Base-by-base conservation (phyloP, 2,797 vertebrate species). In the Coendou prehensilis region DNA sequence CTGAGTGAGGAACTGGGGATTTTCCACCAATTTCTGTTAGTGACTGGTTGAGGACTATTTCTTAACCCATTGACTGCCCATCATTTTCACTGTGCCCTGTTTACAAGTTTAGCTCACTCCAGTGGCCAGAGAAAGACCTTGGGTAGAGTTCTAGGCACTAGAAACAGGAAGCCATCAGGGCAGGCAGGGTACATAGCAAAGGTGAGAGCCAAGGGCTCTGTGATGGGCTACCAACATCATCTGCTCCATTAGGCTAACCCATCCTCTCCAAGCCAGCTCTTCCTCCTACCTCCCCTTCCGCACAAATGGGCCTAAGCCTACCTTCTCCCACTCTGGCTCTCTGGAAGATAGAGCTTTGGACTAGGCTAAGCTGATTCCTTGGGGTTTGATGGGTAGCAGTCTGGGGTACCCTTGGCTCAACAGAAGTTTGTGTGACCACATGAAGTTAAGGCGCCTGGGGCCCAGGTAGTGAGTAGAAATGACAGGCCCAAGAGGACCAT, bases 331-430 rank as follows among this genome's bases (percentile, higher is more conserved):
- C 64, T 87, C 73, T 63, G 64, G 9, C 45, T 95, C 4, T 88
- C 50, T 96, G 37, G 57, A 76, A 91, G 79, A 83, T 50, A 97
- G 45, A 79, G 23, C 18, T 91, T 83, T 54, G 63, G 28, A 93
- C 22, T 81, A 18, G 28, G 23, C 9, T 91, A 15, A 85, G 11
- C 20, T 64, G 47, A 91, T 76, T 80, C 56, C 89, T 63, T 78
- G 26, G 71, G 37, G 26, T 2, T 57, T 86, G 15, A 15, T 80
- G 57, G 41, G 50, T 15, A 85, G 57, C 11, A 61, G 22, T 50
- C 41, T 91, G 26, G 6, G 23, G 87, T 67, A 69, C 61, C 30
- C 23, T 78, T 23, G 14, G 47, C 37, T 85, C 64, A 75, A 75
- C 10, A 71, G 47, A 69, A 82, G 18, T 92, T 54, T 88, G 33